A percentile compares a stretch with the other conserved stretches of the same genome.
These are phyloP conservation scores for Tonatia bakeri DNA, from an alignment of 2,113 vertebrate species.

Conservation along the genomic window DNA sequence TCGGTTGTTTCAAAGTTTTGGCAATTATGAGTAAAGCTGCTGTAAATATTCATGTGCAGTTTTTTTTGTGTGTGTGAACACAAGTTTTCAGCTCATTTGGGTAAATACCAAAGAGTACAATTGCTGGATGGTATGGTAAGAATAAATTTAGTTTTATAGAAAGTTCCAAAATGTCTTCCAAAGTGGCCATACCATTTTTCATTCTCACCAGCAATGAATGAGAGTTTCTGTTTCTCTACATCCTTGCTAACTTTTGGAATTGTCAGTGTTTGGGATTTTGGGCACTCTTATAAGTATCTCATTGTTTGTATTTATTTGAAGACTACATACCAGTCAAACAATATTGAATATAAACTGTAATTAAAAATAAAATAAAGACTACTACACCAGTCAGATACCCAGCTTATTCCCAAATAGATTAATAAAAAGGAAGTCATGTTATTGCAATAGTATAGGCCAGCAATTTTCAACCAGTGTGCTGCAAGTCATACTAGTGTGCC, in stretches of 20 bases:
- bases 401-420: background rate
- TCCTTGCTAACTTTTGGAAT: background rate
- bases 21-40: background rate
- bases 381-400: background rate
- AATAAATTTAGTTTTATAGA: constrained; percentile 21
- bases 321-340: background rate
- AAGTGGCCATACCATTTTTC: background rate
- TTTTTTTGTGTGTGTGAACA: background rate
- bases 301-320: constrained; percentile 28
- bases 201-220: background rate
- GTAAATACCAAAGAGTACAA: background rate
- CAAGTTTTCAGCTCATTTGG: background rate
- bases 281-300: background rate
- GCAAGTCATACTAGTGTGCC: too few species aligned
- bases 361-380: background rate
- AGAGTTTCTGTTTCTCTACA: background rate
- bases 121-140: background rate
- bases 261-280: background rate
- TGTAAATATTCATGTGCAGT: background rate
- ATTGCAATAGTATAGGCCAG: background rate
- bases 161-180: background rate
- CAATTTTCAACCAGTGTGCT: too few species aligned
- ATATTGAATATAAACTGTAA: background rate
- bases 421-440: background rate
- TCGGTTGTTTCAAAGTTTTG: constrained; percentile 24